A percentile compares a stretch with the other conserved stretches of the same genome.
Evolutionary conservation across 2,113 vertebrate genomes (phyloP).

Genomic region (Ia io): DNA sequence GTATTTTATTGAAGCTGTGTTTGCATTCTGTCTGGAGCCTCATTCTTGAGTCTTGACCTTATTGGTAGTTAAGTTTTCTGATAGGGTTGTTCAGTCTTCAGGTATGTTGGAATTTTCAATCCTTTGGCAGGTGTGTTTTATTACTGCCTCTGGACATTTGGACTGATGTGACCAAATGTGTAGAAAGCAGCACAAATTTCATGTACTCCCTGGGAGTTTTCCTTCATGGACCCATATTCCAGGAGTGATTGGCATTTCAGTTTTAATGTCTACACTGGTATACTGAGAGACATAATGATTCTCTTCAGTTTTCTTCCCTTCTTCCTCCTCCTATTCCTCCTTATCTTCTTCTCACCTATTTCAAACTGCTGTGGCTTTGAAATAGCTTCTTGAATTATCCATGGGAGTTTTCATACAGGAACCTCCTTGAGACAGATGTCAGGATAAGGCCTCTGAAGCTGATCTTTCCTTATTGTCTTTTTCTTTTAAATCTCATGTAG

Average conservation of each 20-base stretch:
- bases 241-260: constrained; percentile 22
- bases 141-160: background rate
- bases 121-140: constrained; percentile 30
- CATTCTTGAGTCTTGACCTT: constrained; percentile 12
- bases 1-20: constrained; percentile 40
- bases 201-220: background rate
- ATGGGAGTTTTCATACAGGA: background rate
- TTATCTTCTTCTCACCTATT: background rate
- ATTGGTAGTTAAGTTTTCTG: constrained; percentile 30
- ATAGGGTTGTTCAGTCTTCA: background rate
- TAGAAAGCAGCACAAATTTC: background rate
- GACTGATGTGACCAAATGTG: background rate
- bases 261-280: background rate
- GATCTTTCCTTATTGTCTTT: background rate
- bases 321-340: no score
- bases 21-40: constrained; percentile 26
- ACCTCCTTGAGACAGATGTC: background rate
- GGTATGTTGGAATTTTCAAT: background rate
- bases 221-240: background rate
- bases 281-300: background rate
- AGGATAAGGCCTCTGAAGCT: background rate
- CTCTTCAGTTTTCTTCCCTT: background rate
- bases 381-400: constrained; percentile 29
- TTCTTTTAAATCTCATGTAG: background rate
- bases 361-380: constrained; percentile 26